Conservation (phyloP, 1,140 invertebrate genomes). For the Pentalonia nigronervosa region DNA sequence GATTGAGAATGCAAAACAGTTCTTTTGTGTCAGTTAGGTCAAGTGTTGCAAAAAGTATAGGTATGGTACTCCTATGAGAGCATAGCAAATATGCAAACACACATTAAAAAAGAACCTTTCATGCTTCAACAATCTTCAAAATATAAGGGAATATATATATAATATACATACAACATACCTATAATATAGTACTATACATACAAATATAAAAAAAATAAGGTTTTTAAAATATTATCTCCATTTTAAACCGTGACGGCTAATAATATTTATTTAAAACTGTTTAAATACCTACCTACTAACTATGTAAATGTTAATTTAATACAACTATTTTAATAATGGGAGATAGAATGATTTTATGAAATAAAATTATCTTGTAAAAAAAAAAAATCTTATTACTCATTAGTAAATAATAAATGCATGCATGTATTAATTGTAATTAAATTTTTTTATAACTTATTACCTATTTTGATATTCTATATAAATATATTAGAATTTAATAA, state of each 20-base stretch:
- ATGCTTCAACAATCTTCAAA: slow-evolving; percentile 18
- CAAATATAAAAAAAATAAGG: slow-evolving; percentile 1
- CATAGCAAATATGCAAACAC: slow-evolving; percentile 15
- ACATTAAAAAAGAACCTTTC: slow-evolving; percentile 27
- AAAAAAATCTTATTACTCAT: background rate
- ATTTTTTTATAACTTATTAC: background rate
- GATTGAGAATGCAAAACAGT: slow-evolving; percentile 34
- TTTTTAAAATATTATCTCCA: slow-evolving; percentile 7
- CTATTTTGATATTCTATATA: background rate
- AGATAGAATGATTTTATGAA: background rate
- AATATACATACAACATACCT: background rate
- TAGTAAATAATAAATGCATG: background rate
- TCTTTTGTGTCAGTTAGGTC: slow-evolving; percentile 43
- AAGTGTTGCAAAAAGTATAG: slow-evolving; percentile 17
- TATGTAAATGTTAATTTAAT: background rate
- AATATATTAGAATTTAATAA: too few species aligned
- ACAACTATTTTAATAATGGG: background rate
- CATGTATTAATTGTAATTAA: background rate
- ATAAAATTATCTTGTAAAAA: background rate
- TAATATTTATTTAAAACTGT: background rate
- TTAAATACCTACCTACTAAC: background rate
- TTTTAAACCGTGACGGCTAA: background rate
- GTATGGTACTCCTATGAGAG: background rate
- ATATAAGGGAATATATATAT: background rate
- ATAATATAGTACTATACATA: background rate